Base-by-base conservation (phyloP, 2,888 invertebrate species). In the Cosmia trapezina region DNA sequence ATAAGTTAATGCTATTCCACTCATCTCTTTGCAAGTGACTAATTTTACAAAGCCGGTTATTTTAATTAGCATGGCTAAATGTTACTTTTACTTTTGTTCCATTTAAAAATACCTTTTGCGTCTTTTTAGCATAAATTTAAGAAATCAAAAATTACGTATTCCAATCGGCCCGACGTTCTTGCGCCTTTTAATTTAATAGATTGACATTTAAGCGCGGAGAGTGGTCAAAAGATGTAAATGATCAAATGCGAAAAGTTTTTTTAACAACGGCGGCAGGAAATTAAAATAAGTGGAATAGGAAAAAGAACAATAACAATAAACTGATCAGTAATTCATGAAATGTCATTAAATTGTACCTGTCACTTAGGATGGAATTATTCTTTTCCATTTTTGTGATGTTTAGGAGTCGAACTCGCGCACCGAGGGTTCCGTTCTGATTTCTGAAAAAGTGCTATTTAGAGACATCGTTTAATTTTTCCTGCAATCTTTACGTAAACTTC, bases 91-190 rank as follows among this genome's bases (percentile, higher is more conserved):
- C 73, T 75, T 69, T 81, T 78, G 70, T 83, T 75, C 56, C 64
- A 64, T 84, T 76, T 78, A 80, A 83, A 87, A 81, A 70, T 79
- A 65, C 65, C 64, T 78, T 72, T 65, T 68, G 43, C n/a, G 22
- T 7, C 56, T 63, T 76, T 69, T 78, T 74, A 69, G 60, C 71
- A 78, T 66, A 68, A 83, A 83, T 70, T 73, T 56, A 41, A 54
- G 66, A 67, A 70, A 86, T 80, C 74, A 85, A 82, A 83, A 86
- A 83, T 73, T 85, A 86, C 85, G 77, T 88, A 87, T 87, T 87
- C 84, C 85, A 87, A 88, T 86, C 83, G 77, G 69, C 75, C 84
- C 73, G 78, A 73, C 80, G 70, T 82, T 65, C 73, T 70, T 85
- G 75, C 78, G 61, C 53, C 70, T 45, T 83, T 80, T 77, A 67